Evolutionary conservation across 2,888 invertebrate species (phyloP), one percentile per base, ranked within the genome.

Genomic region (Hemicrepidius hirtus): DNA sequence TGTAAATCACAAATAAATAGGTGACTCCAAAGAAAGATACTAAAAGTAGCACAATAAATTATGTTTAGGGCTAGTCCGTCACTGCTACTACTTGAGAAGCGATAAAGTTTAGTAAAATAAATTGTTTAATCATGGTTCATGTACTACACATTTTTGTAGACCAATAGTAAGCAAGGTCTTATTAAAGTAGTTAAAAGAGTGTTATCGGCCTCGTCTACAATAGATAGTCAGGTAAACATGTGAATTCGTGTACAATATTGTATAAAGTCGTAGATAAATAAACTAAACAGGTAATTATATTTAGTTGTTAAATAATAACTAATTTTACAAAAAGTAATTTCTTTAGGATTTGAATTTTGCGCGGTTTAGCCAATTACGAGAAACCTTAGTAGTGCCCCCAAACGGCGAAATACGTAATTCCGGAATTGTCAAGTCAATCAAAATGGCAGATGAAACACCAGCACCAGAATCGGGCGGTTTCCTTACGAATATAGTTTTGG

Each of bases 401-500:
- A 4, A n/a, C 57, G 57, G 37, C 18, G 18, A 12, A 20, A 37
- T 6, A 6, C 1, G 20, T 6, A 46, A 49, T 24, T 60, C 50
- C 35, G 28, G 41, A 63, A 37, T 72, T 76, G 69, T 74, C 66
- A 71, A 72, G 66, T 66, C 35, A 65, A 73, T 70, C 81, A 80
- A 80, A 79, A 86, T 85, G 85, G 85, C 84, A 71, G 85, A 85
- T 78, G 81, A 79, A 75, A 73, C 78, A 72, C 75, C 78, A 74
- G 74, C 78, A 63, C 72, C 78, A 68, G 80, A 83, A 75, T 78
- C 83, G 68, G 78, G 78, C 69, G 82, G 84, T 78, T 83, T 88
- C 59, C 75, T 88, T 20, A 79, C 83, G 62, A 86, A 83, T 82
- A 85, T 91, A 75, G 78, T 91, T 46, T 84, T 85, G 66, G 93